Percentiles rank a stretch among this genome's conserved stretches.
Evolutionary conservation across 2,113 vertebrate species (phyloP).

Genomic region (Drymodes brunneopygia): DNA sequence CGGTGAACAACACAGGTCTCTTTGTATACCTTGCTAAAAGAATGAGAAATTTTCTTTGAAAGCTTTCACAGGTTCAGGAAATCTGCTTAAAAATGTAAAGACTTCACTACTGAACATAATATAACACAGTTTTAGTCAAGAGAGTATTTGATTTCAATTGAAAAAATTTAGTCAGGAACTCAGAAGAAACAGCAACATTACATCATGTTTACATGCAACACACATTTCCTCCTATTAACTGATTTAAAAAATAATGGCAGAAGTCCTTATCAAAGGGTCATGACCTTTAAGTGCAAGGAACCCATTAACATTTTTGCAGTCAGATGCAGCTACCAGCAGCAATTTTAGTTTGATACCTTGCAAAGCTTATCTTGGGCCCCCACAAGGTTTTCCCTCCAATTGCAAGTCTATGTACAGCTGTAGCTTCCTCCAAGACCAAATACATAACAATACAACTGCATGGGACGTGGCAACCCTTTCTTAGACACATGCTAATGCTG

Average conservation of each 20-base stretch:
- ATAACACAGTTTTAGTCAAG: background rate
- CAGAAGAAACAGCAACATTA: background rate
- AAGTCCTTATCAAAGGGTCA: background rate
- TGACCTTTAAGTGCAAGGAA: background rate
- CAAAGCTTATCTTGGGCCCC: background rate
- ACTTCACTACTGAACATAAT: rapidly evolving
- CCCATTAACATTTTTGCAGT: background rate
- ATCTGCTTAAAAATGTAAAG: background rate
- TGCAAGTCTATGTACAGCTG: background rate
- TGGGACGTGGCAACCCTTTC: rapidly evolving
- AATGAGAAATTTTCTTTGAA: background rate
- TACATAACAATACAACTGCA: rapidly evolving
- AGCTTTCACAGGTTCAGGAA: background rate
- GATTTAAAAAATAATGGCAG: background rate
- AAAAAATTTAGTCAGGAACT: background rate
- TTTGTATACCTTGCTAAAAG: background rate
- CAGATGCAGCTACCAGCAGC: background rate
- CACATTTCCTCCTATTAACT: background rate
- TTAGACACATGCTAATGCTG: background rate
- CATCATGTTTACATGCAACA: background rate
- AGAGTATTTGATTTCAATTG: background rate
- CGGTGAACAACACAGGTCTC: rapidly evolving
- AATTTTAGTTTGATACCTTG: background rate
- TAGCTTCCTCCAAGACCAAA: background rate
- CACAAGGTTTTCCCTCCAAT: background rate